Conservation (phyloP, 2,113 vertebrate genomes). For the Dasyprocta punctata region DNA sequence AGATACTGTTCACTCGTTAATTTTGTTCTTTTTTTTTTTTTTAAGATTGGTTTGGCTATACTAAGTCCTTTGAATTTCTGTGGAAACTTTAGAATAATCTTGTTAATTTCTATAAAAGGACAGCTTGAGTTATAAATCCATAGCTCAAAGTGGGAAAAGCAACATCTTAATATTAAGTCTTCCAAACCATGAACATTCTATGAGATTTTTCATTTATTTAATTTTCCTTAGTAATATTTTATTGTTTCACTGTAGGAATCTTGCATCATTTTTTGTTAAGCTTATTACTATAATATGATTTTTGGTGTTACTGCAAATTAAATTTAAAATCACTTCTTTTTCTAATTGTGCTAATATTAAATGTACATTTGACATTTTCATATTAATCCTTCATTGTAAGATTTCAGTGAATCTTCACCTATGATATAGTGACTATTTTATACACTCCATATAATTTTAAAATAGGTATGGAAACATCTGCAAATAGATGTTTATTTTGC, state of each 20-base stretch:
- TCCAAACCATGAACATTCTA: neutral
- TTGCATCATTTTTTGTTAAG: neutral
- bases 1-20: neutral
- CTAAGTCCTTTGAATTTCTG: neutral
- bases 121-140: neutral
- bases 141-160: neutral
- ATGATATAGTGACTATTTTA: neutral
- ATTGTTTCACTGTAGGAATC: neutral
- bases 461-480: neutral
- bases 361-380: neutral
- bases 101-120: neutral
- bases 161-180: neutral
- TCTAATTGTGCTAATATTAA: neutral
- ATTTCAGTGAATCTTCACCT: neutral
- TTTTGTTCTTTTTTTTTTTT: too few relatives aligned
- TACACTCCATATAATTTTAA: neutral
- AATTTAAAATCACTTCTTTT: neutral
- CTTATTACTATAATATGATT: neutral
- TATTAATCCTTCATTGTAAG: neutral
- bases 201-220: neutral
- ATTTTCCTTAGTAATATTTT: conserved; percentile 10
- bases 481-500: neutral
- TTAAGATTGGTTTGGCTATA: neutral
- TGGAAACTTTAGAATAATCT: neutral
- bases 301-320: neutral